Evolutionary conservation across 2,797 vertebrate species (phyloP).

Genomic region (Columba guinea): DNA sequence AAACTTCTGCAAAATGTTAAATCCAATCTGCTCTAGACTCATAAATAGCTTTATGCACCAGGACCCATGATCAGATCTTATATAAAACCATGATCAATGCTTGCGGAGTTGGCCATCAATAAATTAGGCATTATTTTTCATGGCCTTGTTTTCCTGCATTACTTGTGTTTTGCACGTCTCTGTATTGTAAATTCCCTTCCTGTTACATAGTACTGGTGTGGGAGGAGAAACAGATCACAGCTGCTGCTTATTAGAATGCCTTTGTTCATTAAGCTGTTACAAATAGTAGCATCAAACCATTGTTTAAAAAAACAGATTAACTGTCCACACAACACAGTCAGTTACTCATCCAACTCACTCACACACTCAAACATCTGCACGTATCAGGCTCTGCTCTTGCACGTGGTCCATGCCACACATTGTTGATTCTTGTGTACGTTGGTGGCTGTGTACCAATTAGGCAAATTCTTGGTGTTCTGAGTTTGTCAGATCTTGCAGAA

Average conservation of each 20-base stretch:
- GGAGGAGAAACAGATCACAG: neutral
- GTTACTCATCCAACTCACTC: neutral
- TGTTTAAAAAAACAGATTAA: neutral
- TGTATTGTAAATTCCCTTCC: neutral
- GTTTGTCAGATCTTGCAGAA: neutral
- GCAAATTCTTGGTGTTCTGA: neutral
- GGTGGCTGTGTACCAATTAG: neutral
- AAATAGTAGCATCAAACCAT: neutral
- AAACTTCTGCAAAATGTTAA: neutral
- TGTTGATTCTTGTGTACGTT: accelerated
- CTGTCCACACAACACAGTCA: neutral
- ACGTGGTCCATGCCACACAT: neutral
- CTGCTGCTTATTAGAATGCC: neutral
- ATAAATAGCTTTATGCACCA: neutral
- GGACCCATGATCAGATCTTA: neutral
- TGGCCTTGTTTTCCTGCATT: neutral
- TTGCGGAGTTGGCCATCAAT: neutral
- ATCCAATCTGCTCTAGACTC: neutral
- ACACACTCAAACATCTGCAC: neutral
- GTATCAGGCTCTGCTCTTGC: neutral
- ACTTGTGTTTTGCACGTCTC: neutral
- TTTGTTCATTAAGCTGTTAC: neutral
- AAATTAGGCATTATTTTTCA: neutral
- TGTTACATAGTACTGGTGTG: neutral
- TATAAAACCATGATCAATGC: neutral